A percentile compares a stretch with the other conserved stretches of the same genome.
These are phyloP conservation scores for Brachionus manjavacas DNA, from an alignment of 1,140 invertebrate species.

Conservation along the genomic window DNA sequence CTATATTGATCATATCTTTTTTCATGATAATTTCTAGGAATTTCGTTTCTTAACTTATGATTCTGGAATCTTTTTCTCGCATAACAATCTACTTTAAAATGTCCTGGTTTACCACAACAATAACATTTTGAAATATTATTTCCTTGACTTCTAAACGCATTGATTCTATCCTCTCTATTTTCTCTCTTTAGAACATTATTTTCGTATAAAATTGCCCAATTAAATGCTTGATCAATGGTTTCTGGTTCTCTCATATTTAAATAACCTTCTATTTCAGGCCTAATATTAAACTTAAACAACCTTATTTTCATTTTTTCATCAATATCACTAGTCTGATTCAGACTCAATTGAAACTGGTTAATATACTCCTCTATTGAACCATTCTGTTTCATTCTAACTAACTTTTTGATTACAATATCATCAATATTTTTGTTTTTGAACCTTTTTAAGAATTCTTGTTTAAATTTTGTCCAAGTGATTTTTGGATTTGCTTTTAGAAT, in stretches of 20 bases:
- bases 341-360: neutral
- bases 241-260: conserved; percentile 18
- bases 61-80: neutral
- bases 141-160: neutral
- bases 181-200: neutral
- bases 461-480: too few relatives aligned
- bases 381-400: neutral
- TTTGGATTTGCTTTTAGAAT: neutral
- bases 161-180: neutral
- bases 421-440: conserved; percentile 11
- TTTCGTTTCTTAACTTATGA: neutral
- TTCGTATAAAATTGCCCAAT: neutral
- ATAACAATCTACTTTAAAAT: neutral
- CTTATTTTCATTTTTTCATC: too few relatives aligned
- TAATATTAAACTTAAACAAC: conserved; percentile 33
- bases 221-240: neutral
- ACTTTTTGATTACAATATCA: conserved; percentile 7
- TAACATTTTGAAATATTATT: neutral
- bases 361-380: neutral
- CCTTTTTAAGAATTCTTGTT: neutral
- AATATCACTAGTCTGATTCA: neutral
- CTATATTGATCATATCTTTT: neutral
- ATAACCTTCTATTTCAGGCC: neutral
- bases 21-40: neutral
- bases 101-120: neutral